Evolutionary conservation across 2,113 vertebrate species (phyloP).

Genomic region (Epinephelus lanceolatus): DNA sequence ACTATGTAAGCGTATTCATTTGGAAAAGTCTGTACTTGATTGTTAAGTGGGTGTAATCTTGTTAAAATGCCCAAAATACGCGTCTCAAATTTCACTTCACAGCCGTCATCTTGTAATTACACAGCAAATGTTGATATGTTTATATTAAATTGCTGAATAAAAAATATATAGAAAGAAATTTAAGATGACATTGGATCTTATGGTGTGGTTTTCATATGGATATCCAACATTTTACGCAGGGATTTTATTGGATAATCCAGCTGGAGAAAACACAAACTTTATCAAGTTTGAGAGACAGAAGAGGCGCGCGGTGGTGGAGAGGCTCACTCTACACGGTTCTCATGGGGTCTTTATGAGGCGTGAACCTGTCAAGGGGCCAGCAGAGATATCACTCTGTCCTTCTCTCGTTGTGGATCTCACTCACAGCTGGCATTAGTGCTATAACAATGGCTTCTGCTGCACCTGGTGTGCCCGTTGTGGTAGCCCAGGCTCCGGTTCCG

Average conservation of each 20-base stretch:
- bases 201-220: background rate
- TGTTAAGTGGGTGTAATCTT: background rate
- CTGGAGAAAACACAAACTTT: conserved; percentile 75
- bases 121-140: background rate
- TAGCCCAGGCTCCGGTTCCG: background rate
- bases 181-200: background rate
- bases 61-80: conserved; percentile 39
- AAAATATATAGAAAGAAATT: background rate
- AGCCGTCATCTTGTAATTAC: background rate
- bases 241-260: conserved; percentile 30
- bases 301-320: conserved; percentile 15
- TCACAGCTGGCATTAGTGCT: background rate
- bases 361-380: background rate
- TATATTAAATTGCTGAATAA: background rate
- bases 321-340: conserved; percentile 78
- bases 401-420: conserved; percentile 3
- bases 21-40: background rate
- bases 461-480: background rate
- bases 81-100: background rate
- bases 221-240: background rate
- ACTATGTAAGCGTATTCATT: background rate
- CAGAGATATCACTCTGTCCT: conserved; percentile 26
- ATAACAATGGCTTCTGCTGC: conserved; percentile 70
- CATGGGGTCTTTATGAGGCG: conserved; percentile 61
- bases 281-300: conserved; percentile 7